Conservation (phyloP, 2,113 vertebrate genomes). For the Stegastes partitus region DNA sequence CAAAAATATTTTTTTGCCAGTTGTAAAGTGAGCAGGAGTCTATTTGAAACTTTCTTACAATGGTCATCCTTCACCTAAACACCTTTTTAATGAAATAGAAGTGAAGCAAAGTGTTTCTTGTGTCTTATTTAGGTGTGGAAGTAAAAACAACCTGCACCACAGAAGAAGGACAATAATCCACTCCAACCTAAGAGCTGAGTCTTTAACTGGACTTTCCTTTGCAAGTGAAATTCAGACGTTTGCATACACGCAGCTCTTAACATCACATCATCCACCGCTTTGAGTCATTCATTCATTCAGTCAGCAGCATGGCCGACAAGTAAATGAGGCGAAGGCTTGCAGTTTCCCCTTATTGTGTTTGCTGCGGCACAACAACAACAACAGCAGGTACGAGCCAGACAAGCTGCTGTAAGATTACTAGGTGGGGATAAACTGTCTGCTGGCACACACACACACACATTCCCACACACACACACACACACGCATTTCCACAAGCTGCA, state of each 20-base stretch:
- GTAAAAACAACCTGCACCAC: not conserved
- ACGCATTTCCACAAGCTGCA: conserved; percentile 46
- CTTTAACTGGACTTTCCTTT: not conserved
- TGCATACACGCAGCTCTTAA: not conserved
- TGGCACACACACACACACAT: conserved; percentile 22
- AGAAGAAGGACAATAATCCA: not conserved
- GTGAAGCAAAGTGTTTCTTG: too few species aligned
- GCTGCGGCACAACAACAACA: conserved; percentile 26
- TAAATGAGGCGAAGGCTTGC: conserved; percentile 8
- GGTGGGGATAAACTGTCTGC: conserved; percentile 69
- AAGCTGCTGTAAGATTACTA: conserved; percentile 70
- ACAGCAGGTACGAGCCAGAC: conserved; percentile 55
- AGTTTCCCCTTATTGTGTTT: conserved; percentile 16
- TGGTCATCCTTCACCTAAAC: too few species aligned
- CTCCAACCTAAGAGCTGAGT: not conserved
- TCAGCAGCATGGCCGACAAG: not conserved
- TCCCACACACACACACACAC: conserved; percentile 17
- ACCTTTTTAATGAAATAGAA: too few species aligned
- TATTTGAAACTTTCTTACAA: too few species aligned
- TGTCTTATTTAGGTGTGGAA: not conserved
- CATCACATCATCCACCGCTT: not conserved
- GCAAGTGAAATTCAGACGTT: not conserved
- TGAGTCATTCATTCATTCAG: conserved; percentile 22
- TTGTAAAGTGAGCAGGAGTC: too few species aligned
- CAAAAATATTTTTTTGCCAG: too few species aligned